Conservation (phyloP, 2,888 invertebrate genomes). For the Polyommatus icarus region DNA sequence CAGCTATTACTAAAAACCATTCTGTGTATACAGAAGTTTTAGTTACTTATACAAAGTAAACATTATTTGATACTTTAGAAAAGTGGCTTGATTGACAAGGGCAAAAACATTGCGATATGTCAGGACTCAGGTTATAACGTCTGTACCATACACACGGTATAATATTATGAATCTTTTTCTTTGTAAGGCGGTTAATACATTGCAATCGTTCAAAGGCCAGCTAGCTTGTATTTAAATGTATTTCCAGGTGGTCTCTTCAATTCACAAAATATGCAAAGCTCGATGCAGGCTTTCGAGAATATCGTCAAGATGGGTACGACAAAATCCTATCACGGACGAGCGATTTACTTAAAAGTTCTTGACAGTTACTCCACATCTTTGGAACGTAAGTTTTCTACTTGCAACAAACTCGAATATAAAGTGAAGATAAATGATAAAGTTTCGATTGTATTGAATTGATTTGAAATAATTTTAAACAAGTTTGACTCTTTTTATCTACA, state of each 20-base stretch:
- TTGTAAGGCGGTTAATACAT: too few species aligned
- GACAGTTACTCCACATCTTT: constrained; percentile 68
- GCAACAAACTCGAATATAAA: not conserved
- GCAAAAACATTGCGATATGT: too few species aligned
- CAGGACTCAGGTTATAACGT: too few species aligned
- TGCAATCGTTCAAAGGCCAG: too few species aligned
- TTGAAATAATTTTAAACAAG: not conserved
- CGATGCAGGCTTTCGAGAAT: constrained; percentile 55
- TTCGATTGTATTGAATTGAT: not conserved
- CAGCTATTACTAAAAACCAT: too few species aligned
- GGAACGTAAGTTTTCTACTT: constrained; percentile 56
- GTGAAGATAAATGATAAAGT: not conserved
- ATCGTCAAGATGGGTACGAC: constrained; percentile 51
- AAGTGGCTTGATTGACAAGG: too few species aligned
- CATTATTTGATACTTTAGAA: too few species aligned
- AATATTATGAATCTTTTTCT: too few species aligned
- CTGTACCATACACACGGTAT: too few species aligned
- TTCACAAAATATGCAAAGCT: constrained; percentile 50
- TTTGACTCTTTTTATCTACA: constrained; percentile 19
- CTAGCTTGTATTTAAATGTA: not conserved
- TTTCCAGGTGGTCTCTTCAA: constrained; percentile 75
- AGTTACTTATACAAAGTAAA: too few species aligned
- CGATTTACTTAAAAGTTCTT: constrained; percentile 52
- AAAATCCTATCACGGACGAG: constrained; percentile 56
- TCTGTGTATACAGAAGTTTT: too few species aligned